Base-by-base conservation (phyloP, 2,113 vertebrate species). In the Sorex fumeus region DNA sequence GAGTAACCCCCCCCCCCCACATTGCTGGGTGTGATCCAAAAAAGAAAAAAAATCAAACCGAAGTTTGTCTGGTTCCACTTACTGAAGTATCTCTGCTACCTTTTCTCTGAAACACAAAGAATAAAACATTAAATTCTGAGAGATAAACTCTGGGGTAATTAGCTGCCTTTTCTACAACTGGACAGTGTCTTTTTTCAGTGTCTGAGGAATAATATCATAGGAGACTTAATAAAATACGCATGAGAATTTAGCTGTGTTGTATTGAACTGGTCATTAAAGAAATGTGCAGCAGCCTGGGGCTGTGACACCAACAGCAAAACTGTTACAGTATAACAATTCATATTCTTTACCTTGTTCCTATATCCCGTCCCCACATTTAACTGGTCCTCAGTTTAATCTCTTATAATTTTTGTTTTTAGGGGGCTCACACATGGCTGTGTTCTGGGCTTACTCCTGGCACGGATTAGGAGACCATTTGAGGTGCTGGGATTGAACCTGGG, bases 101-200 rank as follows among this genome's bases (percentile, higher is more conserved):
- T 83, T 80, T 60, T 84, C 66, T 95, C 78, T 71, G 47, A 30
- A 66, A 87, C 32, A 87, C 69, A 93, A 80, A 82, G 10, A 87
- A 70, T 8, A 84, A 78, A 66, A n/a, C 2, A 89, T 82, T 18
- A 86, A 95, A 74, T 70, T 32, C 21, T 88, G 36, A 88, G 27
- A n/a, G 27, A n/a, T 32, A 32, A 77, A 62, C 18, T 70, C 30
- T 32, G 79, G 90, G 25, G 79, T 40, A 40, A 40, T 4, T 40
- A 40, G 40, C 40, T 40, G 40, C 40, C 11, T 81, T 69, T 64
- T 69, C 45, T 45, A 34, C n/a, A 66, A 88, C 9, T n/a, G 12
- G 40, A 84, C 25, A 53, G 21, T 66, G 32, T 47, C 28, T 69
- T 82, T 89, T 57, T 28, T 32, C 62, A 66, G 64, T 40, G 30